Evolutionary conservation across 2,113 vertebrate species (phyloP), one percentile per base, ranked within the genome.

Genomic region (Chaetorhynchus papuensis): DNA sequence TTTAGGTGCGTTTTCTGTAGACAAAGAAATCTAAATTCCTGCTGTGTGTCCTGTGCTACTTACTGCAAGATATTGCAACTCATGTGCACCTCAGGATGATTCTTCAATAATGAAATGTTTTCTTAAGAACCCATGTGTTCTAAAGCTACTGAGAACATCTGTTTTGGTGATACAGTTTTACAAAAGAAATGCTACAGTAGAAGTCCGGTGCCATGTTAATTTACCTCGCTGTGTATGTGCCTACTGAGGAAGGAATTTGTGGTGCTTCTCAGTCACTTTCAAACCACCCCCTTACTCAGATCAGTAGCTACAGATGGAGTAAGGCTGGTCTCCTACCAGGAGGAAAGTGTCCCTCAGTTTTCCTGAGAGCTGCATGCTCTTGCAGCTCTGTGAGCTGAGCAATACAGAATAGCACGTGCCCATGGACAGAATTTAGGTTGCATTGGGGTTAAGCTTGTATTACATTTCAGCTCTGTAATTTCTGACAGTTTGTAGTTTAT

Each of bases 401-500:
- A 76, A 9, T 20, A 7, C 37, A 60, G 11, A 37, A 31, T 2
- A 75, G 26, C 23, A 5, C 0, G 0, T 39, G 31, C 68, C 33
- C 18, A 28, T 35, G 61, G 35, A 30, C 2, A 8, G 11, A 63
- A 53, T 45, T 83, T 57, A 30, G 35, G 21, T 59, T 81, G 30
- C 15, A 6, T 13, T 60, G 49, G 13, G 10, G 11, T 76, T 80
- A 60, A 42, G 22, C 19, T 53, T 69, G 24, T 14, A 10, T 56
- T 47, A 21, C 11, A 47, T 87, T 69, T 72, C 54, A 91, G 21
- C 7, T 77, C 15, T 88, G 37, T 27, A 13, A 18, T 86, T 94
- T 83, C 59, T 80, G 50, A 27, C 15, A 37, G 27, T 52, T 18
- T 64, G 5, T 15, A n/a, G 21, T 42, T 87, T 84, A 33, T 57